A percentile compares a stretch with the other conserved stretches of the same genome.
phyloP scores from a whole-genome alignment of 2,797 vertebrate species.

The Chrysocyon brachyurus region DNA sequence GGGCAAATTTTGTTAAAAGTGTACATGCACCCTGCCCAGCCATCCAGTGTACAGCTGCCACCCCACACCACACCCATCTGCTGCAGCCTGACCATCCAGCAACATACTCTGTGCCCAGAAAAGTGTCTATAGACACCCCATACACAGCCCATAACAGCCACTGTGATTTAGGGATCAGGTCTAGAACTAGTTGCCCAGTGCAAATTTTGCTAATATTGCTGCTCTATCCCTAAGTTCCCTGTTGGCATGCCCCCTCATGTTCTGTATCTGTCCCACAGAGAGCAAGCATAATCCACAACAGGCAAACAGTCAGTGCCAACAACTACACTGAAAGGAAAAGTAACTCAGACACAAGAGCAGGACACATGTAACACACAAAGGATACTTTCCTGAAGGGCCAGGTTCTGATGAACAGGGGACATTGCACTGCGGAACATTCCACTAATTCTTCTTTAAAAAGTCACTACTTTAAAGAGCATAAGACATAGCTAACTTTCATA shows the following conservation, averaged over 20 bases:
- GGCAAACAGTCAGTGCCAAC: not conserved
- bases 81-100: not conserved
- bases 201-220: not conserved
- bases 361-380: not conserved
- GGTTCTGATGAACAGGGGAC: not conserved
- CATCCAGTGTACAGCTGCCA: not conserved
- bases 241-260: not conserved
- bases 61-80: not conserved
- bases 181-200: not conserved
- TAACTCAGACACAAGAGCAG: not conserved
- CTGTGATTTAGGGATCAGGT: not conserved
- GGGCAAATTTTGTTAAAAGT: not conserved
- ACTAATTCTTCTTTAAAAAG: not conserved
- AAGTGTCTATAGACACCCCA: not conserved
- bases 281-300: not conserved
- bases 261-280: not conserved
- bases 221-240: not conserved
- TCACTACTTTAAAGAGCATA: not conserved
- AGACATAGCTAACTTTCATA: not conserved
- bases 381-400: not conserved
- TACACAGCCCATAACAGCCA: not conserved
- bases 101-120: not conserved
- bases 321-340: not conserved
- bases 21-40: not conserved
- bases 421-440: not conserved